Conservation (phyloP, 2,113 vertebrate species). For the Mastomys coucha region DNA sequence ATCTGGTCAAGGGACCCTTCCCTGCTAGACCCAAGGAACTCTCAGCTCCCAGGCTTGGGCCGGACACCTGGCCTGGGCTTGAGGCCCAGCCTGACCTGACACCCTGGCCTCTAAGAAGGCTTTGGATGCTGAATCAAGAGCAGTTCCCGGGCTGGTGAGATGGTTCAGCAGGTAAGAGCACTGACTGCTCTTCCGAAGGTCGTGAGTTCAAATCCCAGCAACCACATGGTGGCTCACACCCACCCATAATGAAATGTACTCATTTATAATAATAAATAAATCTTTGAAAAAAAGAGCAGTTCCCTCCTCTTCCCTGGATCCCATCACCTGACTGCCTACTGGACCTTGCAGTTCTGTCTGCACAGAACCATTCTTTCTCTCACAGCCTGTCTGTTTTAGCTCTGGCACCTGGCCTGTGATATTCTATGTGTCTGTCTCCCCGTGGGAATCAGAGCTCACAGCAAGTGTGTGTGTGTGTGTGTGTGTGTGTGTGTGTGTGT, state of each 20-base stretch:
- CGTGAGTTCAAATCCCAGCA: no score
- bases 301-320: neutral
- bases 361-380: neutral
- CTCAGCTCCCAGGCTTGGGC: neutral
- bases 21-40: neutral
- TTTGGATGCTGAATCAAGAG: neutral
- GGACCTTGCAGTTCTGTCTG: neutral
- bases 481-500: neutral
- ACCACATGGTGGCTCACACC: no score
- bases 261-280: no score
- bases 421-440: neutral
- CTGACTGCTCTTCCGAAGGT: no score
- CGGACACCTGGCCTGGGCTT: neutral
- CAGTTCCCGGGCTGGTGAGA: no score
- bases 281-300: no score
- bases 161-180: no score
- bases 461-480: neutral
- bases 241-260: no score
- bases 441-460: neutral
- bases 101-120: neutral
- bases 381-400: neutral
- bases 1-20: neutral
- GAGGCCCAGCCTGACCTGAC: neutral
- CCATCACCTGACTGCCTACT: neutral
- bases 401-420: neutral